phyloP scores from a whole-genome alignment of 2,888 invertebrate genomes.

The Eristalis intricaria region DNA sequence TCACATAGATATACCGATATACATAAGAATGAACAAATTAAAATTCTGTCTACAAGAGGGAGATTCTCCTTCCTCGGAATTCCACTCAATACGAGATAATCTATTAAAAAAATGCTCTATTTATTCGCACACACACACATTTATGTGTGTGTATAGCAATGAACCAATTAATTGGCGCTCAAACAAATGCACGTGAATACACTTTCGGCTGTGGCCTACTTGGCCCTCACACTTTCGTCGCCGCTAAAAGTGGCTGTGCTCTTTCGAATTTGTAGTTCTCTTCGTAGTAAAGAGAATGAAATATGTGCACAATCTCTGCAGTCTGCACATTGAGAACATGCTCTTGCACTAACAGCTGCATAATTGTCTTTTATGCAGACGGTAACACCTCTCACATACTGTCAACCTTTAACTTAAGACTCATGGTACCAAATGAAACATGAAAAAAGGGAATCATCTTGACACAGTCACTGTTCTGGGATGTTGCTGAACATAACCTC shows the following conservation, averaged over 20 bases:
- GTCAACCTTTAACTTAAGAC: background rate
- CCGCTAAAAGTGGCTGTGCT: background rate
- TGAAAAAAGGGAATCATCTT: too few species aligned
- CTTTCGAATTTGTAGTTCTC: background rate
- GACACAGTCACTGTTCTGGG: too few species aligned
- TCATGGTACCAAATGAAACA: background rate
- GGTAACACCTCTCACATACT: background rate
- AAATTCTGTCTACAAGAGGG: background rate
- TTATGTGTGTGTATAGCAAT: background rate
- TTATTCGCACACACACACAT: background rate
- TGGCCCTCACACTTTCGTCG: background rate
- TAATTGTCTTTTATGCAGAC: background rate
- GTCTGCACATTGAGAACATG: background rate
- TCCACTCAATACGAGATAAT: background rate
- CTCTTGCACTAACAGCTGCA: background rate
- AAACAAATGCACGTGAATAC: constrained; percentile 22
- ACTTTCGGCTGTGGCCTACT: background rate
- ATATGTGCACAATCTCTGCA: background rate
- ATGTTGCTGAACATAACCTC: background rate
- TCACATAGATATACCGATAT: background rate
- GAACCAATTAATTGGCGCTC: constrained; percentile 25
- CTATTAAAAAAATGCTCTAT: background rate
- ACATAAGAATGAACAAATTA: background rate
- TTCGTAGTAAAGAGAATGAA: background rate
- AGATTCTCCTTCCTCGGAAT: background rate